Percentiles rank a stretch among this genome's conserved stretches.
Evolutionary conservation across 2,113 vertebrate species (phyloP).

Genomic region (Petromus typicus): DNA sequence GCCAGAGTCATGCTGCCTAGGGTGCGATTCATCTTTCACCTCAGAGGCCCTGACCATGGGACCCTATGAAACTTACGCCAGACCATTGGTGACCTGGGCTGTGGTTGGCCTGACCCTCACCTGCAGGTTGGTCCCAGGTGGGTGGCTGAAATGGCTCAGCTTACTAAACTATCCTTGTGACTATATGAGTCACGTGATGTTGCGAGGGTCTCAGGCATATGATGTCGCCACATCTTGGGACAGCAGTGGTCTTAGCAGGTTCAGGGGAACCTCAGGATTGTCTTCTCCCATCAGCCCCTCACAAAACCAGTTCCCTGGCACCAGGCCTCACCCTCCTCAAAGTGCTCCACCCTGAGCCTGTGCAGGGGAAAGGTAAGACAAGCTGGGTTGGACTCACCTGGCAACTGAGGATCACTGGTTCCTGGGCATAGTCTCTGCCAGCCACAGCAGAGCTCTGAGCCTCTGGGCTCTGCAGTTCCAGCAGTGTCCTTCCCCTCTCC

Average conservation of each 20-base stretch:
- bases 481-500: neutral
- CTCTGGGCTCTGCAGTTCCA: neutral
- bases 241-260: neutral
- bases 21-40: neutral
- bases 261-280: neutral
- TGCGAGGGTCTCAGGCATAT: neutral
- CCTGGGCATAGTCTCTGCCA: neutral
- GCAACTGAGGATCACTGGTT: neutral
- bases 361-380: neutral
- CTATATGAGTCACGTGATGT: constrained; percentile 25
- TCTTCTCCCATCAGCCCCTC: neutral
- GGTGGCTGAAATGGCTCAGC: neutral
- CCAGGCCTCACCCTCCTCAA: neutral
- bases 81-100: neutral
- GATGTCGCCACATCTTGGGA: neutral
- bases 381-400: constrained; percentile 53
- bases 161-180: neutral
- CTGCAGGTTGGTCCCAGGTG: neutral
- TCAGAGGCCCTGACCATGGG: neutral
- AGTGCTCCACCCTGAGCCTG: neutral
- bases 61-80: neutral
- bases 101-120: neutral
- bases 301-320: neutral
- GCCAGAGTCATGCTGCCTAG: neutral
- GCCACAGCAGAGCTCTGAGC: neutral